Evolutionary conservation across 2,797 vertebrate genomes (phyloP).

Genomic region (Hemibagrus guttatus): DNA sequence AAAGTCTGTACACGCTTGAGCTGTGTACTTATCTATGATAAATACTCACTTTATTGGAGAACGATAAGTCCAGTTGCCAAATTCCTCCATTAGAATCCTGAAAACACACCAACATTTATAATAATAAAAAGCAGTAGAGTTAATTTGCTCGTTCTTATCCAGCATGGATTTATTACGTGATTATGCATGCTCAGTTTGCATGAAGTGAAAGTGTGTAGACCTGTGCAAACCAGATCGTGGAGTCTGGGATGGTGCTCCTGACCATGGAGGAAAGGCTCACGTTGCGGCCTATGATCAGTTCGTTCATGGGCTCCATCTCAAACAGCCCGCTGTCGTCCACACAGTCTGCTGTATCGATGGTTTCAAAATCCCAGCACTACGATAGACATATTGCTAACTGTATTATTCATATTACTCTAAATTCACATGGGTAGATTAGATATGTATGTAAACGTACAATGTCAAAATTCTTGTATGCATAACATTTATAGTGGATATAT

Average conservation of each 20-base stretch:
- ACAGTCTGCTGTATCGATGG: slow-evolving; percentile 79
- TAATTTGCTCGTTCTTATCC: not conserved
- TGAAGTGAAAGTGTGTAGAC: slow-evolving; percentile 65
- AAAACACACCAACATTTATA: slow-evolving; percentile 21
- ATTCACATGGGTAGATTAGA: not conserved
- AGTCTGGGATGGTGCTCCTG: slow-evolving; percentile 74
- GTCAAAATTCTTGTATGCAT: not conserved
- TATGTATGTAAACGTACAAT: not conserved
- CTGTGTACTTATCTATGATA: not conserved
- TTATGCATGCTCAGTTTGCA: too few species aligned
- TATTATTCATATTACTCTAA: not conserved
- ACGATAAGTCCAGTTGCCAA: slow-evolving; percentile 95
- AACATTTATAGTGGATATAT: too few species aligned
- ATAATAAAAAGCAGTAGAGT: not conserved
- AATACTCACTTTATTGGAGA: slow-evolving; percentile 83
- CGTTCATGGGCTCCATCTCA: slow-evolving; percentile 88
- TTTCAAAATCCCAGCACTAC: slow-evolving; percentile 91
- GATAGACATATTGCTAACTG: not conserved
- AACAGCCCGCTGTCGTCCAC: slow-evolving; percentile 73
- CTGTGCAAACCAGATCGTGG: slow-evolving; percentile 91
- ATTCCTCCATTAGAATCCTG: slow-evolving; percentile 90
- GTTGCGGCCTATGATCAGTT: slow-evolving; percentile 81
- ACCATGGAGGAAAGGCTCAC: slow-evolving; percentile 84
- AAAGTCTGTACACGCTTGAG: not conserved
- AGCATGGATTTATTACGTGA: not conserved